Conservation (phyloP, 1,140 invertebrate genomes). For the Tetramorium simillimum region DNA sequence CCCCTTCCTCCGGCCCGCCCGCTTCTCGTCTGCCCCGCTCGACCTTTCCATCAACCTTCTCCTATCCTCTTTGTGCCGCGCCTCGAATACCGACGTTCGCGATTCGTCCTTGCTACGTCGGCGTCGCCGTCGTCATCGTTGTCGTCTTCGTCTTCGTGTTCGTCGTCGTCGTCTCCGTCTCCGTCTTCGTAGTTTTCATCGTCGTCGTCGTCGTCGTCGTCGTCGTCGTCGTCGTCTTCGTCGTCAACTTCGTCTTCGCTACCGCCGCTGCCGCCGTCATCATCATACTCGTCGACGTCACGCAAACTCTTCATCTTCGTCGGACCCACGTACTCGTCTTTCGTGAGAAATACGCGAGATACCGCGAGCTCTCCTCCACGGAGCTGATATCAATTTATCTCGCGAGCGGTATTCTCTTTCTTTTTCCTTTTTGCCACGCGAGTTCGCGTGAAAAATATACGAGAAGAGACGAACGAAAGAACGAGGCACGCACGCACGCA, state of each 20-base stretch:
- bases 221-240: conserved; percentile 39
- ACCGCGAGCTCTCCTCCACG: conserved; percentile 22
- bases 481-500: neutral
- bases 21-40: conserved; percentile 32
- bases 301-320: conserved; percentile 39
- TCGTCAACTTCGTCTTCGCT: conserved; percentile 13
- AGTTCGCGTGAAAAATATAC: conserved; percentile 41
- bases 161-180: conserved; percentile 40
- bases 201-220: conserved; percentile 46
- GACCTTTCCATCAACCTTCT: conserved; percentile 60
- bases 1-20: neutral
- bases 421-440: conserved; percentile 2
- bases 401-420: neutral
- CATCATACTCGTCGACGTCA: conserved; percentile 40
- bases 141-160: conserved; percentile 44
- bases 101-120: conserved; percentile 67
- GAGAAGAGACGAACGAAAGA: neutral
- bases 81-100: conserved; percentile 71
- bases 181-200: conserved; percentile 32
- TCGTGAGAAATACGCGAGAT: conserved; percentile 56
- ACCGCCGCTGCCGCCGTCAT: neutral
- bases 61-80: conserved; percentile 52
- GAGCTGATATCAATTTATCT: conserved; percentile 56
- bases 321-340: conserved; percentile 20
- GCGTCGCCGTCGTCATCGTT: conserved; percentile 46